These are phyloP conservation scores for Manacus vitellinus DNA, from an alignment of 2,113 vertebrate species.

Conservation along the genomic window DNA sequence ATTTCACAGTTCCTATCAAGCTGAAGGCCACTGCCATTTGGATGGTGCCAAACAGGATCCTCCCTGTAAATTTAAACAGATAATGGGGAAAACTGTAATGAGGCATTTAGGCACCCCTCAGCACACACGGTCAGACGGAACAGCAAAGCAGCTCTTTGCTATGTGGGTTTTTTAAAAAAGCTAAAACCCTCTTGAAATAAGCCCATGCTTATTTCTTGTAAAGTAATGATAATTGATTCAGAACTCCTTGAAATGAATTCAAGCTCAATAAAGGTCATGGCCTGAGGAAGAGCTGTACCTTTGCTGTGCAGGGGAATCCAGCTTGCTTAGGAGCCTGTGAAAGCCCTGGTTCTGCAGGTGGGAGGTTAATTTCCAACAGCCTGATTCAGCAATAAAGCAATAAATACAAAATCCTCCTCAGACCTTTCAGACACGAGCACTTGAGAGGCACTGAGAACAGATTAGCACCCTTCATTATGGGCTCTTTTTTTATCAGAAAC, in stretches of 20 bases:
- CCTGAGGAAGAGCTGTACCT: neutral
- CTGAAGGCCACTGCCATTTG: neutral
- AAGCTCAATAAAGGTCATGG: neutral
- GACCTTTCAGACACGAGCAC: neutral
- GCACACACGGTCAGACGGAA: neutral
- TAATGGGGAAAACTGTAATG: neutral
- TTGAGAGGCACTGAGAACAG: neutral
- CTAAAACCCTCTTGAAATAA: neutral
- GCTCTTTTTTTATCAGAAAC: neutral
- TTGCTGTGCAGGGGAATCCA: neutral
- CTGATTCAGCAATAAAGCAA: conserved; percentile 9
- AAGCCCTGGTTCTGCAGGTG: neutral
- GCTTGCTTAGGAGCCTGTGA: neutral
- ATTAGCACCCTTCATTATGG: neutral
- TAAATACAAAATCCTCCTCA: conserved; percentile 4
- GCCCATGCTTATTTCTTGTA: neutral
- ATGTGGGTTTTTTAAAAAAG: neutral
- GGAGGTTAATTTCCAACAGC: conserved; percentile 16
- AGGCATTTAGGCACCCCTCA: neutral
- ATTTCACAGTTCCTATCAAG: neutral
- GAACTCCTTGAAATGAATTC: neutral
- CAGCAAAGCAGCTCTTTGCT: neutral
- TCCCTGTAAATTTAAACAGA: neutral
- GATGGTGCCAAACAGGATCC: neutral
- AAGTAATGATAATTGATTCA: conserved; percentile 7